Conservation (phyloP, 2,888 invertebrate species). For the Nomada fucata region DNA sequence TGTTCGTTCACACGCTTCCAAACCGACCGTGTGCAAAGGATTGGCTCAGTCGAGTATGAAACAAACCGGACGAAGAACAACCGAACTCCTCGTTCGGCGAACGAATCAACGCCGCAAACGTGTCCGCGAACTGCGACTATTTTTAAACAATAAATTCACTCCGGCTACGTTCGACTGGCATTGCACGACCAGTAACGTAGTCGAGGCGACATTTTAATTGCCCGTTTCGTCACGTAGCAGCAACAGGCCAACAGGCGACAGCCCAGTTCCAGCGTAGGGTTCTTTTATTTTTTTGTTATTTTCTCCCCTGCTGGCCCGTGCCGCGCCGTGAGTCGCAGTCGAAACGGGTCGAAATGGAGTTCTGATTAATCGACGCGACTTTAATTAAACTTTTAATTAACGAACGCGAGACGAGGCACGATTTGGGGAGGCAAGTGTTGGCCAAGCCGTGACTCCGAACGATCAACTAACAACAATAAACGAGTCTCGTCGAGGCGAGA, state of each 20-base stretch:
- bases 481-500: slow-evolving; percentile 37
- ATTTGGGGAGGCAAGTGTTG: slow-evolving; percentile 42
- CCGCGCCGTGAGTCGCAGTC: slow-evolving; percentile 10
- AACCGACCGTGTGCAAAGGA: background rate
- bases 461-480: slow-evolving; percentile 59
- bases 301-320: background rate
- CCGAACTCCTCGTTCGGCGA: background rate
- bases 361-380: slow-evolving; percentile 71
- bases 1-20: slow-evolving; percentile 10
- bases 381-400: slow-evolving; percentile 74
- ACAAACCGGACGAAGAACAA: background rate
- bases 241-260: slow-evolving; percentile 46
- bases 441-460: slow-evolving; percentile 49
- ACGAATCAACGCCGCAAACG: background rate
- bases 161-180: slow-evolving; percentile 7
- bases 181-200: slow-evolving; percentile 33
- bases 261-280: slow-evolving; percentile 32
- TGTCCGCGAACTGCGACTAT: background rate
- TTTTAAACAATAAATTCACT: slow-evolving; percentile 11
- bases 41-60: no score
- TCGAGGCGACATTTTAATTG: slow-evolving; percentile 55
- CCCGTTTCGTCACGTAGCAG: slow-evolving; percentile 45
- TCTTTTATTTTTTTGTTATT: slow-evolving; percentile 26
- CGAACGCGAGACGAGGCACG: slow-evolving; percentile 56
- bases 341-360: slow-evolving; percentile 49